phyloP scores from a whole-genome alignment of 2,888 invertebrate genomes.

The Scaptodrosophila latifasciaeformis region DNA sequence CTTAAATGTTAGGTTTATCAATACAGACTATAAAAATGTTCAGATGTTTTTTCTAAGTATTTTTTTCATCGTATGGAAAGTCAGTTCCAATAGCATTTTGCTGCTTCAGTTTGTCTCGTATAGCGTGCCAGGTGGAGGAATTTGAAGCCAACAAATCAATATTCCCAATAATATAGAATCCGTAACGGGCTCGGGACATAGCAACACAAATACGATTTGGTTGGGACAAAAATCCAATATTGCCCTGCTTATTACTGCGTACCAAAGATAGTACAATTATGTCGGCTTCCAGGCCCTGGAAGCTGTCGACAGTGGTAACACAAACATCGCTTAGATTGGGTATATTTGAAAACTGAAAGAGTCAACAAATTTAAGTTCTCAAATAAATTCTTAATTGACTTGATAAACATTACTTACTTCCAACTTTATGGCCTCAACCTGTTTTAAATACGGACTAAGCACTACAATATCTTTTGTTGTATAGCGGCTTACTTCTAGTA shows the following conservation, averaged over 20 bases:
- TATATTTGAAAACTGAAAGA: conserved; percentile 14
- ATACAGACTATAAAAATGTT: too few species aligned
- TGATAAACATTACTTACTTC: conserved; percentile 24
- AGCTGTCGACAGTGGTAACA: conserved; percentile 84
- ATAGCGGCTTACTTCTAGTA: conserved; percentile 77
- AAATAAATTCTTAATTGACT: too few species aligned
- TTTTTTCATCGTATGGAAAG: conserved; percentile 67
- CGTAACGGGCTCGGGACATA: conserved; percentile 82
- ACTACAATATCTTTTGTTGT: conserved; percentile 81
- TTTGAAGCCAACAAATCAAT: conserved; percentile 78
- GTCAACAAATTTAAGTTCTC: too few species aligned
- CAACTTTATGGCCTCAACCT: conserved; percentile 39
- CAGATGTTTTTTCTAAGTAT: not conserved
- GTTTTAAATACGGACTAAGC: conserved; percentile 73
- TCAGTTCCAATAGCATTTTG: conserved; percentile 77
- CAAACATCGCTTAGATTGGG: conserved; percentile 11
- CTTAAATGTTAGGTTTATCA: too few species aligned
- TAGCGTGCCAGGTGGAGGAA: conserved; percentile 77
- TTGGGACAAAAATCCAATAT: conserved; percentile 82
- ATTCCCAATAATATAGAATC: conserved; percentile 85
- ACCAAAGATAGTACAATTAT: conserved; percentile 87
- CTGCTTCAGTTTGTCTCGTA: conserved; percentile 73
- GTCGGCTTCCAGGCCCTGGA: conserved; percentile 86
- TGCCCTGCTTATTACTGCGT: conserved; percentile 81
- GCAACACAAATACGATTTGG: conserved; percentile 85